Percentiles rank a stretch among this genome's conserved stretches.
Evolutionary conservation across 2,888 invertebrate genomes (phyloP).

Genomic region (Synergus gifuensis): DNA sequence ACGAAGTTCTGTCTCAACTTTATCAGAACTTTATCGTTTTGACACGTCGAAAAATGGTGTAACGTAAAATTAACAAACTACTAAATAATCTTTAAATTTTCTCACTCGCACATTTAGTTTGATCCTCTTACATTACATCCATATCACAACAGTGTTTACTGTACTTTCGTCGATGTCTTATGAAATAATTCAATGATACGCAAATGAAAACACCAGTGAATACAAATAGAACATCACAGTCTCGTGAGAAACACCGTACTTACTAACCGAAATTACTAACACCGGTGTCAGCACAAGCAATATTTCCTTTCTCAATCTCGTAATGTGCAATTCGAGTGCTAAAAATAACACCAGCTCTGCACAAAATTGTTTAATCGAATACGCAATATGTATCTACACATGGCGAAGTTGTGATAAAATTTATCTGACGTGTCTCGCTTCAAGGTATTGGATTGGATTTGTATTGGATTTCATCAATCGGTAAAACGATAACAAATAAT

Average conservation of each 20-base stretch:
- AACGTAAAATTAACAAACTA: slow-evolving; percentile 45
- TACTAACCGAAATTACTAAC: slow-evolving; percentile 17
- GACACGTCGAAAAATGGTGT: background rate
- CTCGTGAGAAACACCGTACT: slow-evolving; percentile 5
- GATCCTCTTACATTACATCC: slow-evolving; percentile 47
- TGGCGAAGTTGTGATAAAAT: slow-evolving; percentile 19
- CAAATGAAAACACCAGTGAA: background rate
- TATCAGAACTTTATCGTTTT: background rate
- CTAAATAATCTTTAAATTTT: slow-evolving; percentile 46
- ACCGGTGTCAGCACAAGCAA: slow-evolving; percentile 33
- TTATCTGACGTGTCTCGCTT: slow-evolving; percentile 2
- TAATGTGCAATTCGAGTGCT: slow-evolving; percentile 13
- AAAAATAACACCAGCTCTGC: slow-evolving; percentile 17
- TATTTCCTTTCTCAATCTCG: slow-evolving; percentile 1
- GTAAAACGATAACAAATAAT: background rate
- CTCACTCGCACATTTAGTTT: slow-evolving; percentile 47
- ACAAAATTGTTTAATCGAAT: slow-evolving; percentile 28
- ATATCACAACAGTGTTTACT: slow-evolving; percentile 56
- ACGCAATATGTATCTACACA: slow-evolving; percentile 4
- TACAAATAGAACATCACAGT: slow-evolving; percentile 30
- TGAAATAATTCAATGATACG: slow-evolving; percentile 14
- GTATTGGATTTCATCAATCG: background rate
- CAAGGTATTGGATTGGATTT: background rate
- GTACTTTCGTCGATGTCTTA: slow-evolving; percentile 44
- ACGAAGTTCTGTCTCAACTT: background rate